Conservation (phyloP, 2,797 vertebrate genomes). For the Pipistrellus pygmaeus region DNA sequence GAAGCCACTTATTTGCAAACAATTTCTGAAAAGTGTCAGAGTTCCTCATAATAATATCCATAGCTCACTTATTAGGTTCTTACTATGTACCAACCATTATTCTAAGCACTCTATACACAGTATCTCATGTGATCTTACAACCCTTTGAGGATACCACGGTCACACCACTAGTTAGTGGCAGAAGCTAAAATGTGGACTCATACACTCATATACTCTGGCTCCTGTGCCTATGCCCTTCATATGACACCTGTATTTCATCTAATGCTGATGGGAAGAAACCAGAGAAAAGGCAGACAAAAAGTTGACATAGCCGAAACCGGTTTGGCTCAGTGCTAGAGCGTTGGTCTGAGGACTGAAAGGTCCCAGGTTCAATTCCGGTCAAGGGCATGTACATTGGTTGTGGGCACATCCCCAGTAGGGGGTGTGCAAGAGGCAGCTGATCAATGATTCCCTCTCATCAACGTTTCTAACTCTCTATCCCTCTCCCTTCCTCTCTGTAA, state of each 20-base stretch:
- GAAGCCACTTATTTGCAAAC: neutral
- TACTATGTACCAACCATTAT: neutral
- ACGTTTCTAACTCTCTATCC: no score
- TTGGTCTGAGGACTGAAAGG: no score
- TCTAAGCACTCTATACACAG: neutral
- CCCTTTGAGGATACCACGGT: neutral
- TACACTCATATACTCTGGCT: neutral
- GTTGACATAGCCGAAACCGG: neutral
- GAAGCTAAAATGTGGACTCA: conserved; percentile 26
- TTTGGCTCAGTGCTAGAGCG: no score
- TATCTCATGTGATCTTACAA: neutral
- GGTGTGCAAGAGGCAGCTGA: no score
- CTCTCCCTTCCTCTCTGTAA: no score
- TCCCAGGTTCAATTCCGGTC: no score
- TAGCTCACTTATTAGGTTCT: neutral
- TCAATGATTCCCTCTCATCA: no score
- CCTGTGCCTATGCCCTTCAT: neutral
- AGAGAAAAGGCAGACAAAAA: neutral
- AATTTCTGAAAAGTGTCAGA: neutral
- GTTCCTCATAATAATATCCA: neutral
- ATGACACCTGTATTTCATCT: neutral
- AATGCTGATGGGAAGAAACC: neutral
- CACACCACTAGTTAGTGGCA: neutral
- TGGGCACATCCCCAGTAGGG: no score
- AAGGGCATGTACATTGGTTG: no score